Base-by-base conservation (phyloP, 2,888 invertebrate genomes). In the Hoplodrina ambigua region DNA sequence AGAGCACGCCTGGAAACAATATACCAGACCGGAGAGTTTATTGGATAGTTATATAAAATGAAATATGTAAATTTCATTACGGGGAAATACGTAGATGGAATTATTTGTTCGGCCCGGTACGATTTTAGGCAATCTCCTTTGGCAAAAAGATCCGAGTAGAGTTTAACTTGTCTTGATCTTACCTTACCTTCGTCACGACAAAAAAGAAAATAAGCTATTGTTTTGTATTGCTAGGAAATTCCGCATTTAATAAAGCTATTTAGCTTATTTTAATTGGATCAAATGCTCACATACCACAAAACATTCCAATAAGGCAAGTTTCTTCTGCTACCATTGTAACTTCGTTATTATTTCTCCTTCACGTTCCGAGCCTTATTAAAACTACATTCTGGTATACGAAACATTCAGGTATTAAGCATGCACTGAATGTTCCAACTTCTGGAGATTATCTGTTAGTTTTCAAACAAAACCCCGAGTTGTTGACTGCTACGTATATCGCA, bases 1-100 rank as follows among this genome's bases (percentile, higher is more conserved):
- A 86, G 89, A 80, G 85, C 83, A 84, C 85, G 85, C 85, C 88
- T 86, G 89, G 89, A 92, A 94, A 93, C 94, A 94, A 94, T 94
- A 93, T 89, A 90, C 85, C 87, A 86, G 85, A 85, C 76, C 84
- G 76, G 81, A 81, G 78, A 86, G 86, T 89, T 87, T 91, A 91
- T 91, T 92, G 90, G 88, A 89, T 85, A 84, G 85, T 85, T 87
- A 85, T 88, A 86, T 86, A 87, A 87, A 86, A 88, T 88, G 80
- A 81, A 85, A 87, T 87, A 82, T 84, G 85, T 83, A 82, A 84
- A 84, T 83, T 86, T 86, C 81, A 84, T 85, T 84, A 81, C 74
- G 69, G 64, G 56, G 59, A 76, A 78, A 75, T 76, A 78, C 65
- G 80, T 68, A 72, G 59, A 73, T 74, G 57, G 76, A 84, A 82